Evolutionary conservation across 2,888 invertebrate species (phyloP), one percentile per base, ranked within the genome.

Genomic region (Andricus quercusramuli): DNA sequence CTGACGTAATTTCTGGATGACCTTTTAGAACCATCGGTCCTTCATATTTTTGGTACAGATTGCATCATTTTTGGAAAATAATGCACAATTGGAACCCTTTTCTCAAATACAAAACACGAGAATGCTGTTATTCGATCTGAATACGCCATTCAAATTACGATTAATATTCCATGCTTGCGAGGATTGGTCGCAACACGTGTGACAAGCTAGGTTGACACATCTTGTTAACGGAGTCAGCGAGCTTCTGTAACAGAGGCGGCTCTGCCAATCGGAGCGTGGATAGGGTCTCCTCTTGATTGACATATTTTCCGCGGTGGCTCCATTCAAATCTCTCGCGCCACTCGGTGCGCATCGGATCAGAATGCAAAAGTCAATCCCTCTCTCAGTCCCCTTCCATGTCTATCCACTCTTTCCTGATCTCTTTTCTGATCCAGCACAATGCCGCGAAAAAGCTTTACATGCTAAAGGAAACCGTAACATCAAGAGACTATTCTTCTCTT

Each of bases 281-380:
- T 80, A 83, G 88, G 88, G 88, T 88, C 85, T 80, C 85, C 76
- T 80, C 83, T 86, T 91, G 91, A 92, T 91, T 91, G 92, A 92
- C 92, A 90, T 91, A 91, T 91, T 92, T 91, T 92, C 89, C 89
- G 87, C 88, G 87, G 87, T 84, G 86, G 83, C 83, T 87, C 83
- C 82, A 85, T 83, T 85, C 84, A 81, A 81, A 81, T 82, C 83
- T 82, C 80, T 82, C 81, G 47, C 81, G 83, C 79, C 79, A 83
- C 81, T 83, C 80, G 56, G 77, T 79, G 79, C 80, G 67, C 76
- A 83, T 77, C 79, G 80, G 80, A 83, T 81, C 82, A 81, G 76
- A 80, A 59, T 66, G 82, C 78, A 78, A 82, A 85, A 83, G 82
- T 79, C 83, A 80, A 83, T 83, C 85, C 70, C 70, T 70, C 47